phyloP scores from a whole-genome alignment of 2,797 vertebrate species.

The Eupleurogrammus muticus region DNA sequence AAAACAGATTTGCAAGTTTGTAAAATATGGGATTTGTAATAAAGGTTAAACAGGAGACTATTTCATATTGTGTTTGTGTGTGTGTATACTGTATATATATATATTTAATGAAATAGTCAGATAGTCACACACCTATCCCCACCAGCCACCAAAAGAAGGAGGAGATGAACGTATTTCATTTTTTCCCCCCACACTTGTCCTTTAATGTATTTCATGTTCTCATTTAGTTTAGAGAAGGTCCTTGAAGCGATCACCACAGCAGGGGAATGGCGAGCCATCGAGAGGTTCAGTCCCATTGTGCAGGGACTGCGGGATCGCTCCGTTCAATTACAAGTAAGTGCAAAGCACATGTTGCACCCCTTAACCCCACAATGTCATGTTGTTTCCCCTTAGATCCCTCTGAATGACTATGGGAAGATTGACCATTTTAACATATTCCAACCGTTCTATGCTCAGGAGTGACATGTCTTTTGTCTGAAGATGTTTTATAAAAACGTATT shows the following conservation, averaged over 20 bases:
- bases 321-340: conserved; percentile 93
- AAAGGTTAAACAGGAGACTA: too few species aligned
- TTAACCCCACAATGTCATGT: conserved; percentile 13
- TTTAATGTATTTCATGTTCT: conserved; percentile 61
- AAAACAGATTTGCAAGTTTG: too few species aligned
- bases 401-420: conserved; percentile 13
- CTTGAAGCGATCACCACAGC: conserved; percentile 94
- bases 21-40: too few species aligned
- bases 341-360: conserved; percentile 27
- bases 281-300: conserved; percentile 93
- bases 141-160: not conserved
- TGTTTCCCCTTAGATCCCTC: conserved; percentile 25
- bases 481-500: not conserved
- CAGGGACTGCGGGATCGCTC: conserved; percentile 92
- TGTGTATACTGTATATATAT: too few species aligned
- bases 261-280: conserved; percentile 88
- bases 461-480: not conserved
- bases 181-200: conserved; percentile 22
- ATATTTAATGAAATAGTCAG: too few species aligned
- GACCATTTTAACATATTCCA: conserved; percentile 9
- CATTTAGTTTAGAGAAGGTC: conserved; percentile 94
- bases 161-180: conserved; percentile 34
- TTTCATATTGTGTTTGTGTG: too few species aligned
- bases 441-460: not conserved
- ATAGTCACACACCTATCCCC: not conserved